Evolutionary conservation across 2,113 vertebrate genomes (phyloP).

Genomic region (Rattus norvegicus): DNA sequence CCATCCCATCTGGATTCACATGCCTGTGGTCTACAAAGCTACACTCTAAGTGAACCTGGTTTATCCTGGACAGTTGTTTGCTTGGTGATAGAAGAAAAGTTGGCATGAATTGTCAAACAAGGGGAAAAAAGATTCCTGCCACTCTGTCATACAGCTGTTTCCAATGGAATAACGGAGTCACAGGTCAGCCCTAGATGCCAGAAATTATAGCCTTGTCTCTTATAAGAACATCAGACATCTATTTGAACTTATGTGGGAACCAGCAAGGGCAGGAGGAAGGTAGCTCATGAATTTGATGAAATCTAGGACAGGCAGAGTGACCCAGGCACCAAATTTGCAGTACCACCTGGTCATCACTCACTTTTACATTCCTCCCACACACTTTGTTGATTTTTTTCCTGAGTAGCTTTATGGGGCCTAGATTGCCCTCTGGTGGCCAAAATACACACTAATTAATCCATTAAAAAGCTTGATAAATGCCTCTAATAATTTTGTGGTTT

Average conservation of each 20-base stretch:
- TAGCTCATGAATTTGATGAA: neutral
- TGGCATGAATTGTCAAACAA: neutral
- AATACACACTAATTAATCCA: neutral
- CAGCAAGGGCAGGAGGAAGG: neutral
- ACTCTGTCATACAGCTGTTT: neutral
- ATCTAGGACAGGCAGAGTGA: too few relatives aligned
- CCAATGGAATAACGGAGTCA: neutral
- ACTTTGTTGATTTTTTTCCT: fast-evolving
- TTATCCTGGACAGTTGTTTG: neutral
- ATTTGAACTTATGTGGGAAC: neutral
- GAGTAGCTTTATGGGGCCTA: neutral
- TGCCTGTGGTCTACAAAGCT: neutral
- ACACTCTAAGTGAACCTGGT: neutral
- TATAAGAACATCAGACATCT: neutral
- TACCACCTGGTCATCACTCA: neutral
- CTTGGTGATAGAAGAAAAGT: neutral
- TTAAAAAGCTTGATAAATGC: neutral
- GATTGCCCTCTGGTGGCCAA: constrained; percentile 74
- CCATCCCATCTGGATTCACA: fast-evolving
- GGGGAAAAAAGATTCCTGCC: neutral
- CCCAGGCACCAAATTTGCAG: neutral
- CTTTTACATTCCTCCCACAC: neutral
- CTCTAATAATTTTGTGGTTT: neutral
- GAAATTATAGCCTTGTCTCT: neutral
- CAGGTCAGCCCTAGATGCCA: neutral